Percentiles rank a stretch among this genome's conserved stretches.
Conservation (phyloP, 2,113 vertebrate genomes). For the Maccullochella peelii region DNA sequence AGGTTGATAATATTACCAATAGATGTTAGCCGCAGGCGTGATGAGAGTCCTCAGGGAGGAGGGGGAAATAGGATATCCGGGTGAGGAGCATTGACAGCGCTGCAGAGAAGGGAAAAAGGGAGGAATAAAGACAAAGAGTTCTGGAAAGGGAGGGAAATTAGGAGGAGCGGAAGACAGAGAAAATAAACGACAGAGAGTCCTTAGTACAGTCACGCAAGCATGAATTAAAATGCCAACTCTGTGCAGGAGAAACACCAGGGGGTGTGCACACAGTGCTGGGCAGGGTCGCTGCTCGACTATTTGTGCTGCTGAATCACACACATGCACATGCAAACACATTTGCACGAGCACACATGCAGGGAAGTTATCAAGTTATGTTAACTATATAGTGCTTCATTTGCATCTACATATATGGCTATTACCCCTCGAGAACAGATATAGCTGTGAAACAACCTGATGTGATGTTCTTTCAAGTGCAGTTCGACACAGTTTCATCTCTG, state of each 20-base stretch:
- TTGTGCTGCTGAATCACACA: constrained; percentile 45
- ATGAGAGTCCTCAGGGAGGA: constrained; percentile 39
- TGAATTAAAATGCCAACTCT: constrained; percentile 65
- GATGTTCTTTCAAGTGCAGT: constrained; percentile 37
- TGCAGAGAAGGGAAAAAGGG: constrained; percentile 16
- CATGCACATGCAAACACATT: constrained; percentile 34
- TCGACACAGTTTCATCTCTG: neutral
- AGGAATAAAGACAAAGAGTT: constrained; percentile 5
- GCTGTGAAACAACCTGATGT: constrained; percentile 15
- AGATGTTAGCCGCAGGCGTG: constrained; percentile 40
- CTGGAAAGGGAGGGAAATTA: neutral
- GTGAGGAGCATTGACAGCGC: constrained; percentile 14
- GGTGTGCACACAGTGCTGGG: constrained; percentile 31
- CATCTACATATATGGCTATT: constrained; percentile 42
- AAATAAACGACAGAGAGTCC: constrained; percentile 41
- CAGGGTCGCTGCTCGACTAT: neutral
- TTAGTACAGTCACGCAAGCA: constrained; percentile 53
- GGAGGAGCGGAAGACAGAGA: constrained; percentile 17
- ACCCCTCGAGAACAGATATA: constrained; percentile 34
- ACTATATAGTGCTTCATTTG: constrained; percentile 23
- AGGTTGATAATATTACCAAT: constrained; percentile 55
- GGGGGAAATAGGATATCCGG: constrained; percentile 14
- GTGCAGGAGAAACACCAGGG: constrained; percentile 57
- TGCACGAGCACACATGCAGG: constrained; percentile 35
- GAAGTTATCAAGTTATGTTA: constrained; percentile 54